Percentiles rank a stretch among this genome's conserved stretches.
Evolutionary conservation across 2,113 vertebrate species (phyloP).

Genomic region (Mystacornis crossleyi): DNA sequence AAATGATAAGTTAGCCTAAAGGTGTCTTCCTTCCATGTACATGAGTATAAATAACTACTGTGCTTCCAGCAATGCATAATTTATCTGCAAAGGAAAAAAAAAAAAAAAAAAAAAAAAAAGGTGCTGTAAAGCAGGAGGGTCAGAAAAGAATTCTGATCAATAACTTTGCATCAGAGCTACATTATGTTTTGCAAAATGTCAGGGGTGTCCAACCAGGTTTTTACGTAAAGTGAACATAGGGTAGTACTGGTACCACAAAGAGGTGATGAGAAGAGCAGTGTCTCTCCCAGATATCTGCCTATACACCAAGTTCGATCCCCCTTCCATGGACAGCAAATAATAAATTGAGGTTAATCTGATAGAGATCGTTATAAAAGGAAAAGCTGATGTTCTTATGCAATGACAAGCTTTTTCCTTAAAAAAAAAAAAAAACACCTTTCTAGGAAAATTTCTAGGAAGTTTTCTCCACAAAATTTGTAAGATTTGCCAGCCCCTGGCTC

Average conservation of each 20-base stretch:
- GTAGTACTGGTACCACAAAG: background rate
- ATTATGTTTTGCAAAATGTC: background rate
- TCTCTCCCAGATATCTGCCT: background rate
- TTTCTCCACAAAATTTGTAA: background rate
- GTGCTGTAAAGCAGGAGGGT: background rate
- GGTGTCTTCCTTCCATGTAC: background rate
- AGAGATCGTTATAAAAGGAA: background rate
- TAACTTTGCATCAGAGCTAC: background rate
- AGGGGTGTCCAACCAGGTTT: background rate
- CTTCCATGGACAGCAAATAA: background rate
- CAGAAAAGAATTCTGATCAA: background rate
- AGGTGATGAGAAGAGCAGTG: background rate
- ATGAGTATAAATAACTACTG: background rate
- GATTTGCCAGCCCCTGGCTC: background rate
- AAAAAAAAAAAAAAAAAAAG: no score
- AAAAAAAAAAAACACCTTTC: background rate
- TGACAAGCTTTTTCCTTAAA: background rate
- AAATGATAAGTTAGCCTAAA: background rate
- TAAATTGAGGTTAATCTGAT: background rate
- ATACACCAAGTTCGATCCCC: background rate
- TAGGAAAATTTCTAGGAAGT: background rate
- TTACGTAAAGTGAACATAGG: background rate
- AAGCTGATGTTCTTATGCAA: background rate
- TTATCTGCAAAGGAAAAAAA: background rate
- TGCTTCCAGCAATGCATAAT: background rate